Base-by-base conservation (phyloP, 1,140 invertebrate species). In the Caenorhabditis brenneri region DNA sequence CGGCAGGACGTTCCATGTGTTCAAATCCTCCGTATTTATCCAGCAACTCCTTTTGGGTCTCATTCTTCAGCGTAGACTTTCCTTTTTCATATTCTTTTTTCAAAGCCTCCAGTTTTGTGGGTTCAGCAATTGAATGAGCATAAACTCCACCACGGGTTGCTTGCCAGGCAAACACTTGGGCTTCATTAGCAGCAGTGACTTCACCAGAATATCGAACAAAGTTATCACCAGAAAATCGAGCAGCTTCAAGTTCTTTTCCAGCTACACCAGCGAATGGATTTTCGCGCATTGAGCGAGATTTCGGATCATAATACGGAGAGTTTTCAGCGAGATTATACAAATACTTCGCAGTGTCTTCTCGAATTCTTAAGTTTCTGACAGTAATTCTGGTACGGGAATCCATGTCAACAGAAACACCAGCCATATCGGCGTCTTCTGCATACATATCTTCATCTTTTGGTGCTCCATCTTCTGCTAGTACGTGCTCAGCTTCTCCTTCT, bases 151-250 rank as follows among this genome's bases (percentile, higher is more conserved):
- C 81, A 55, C 88, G 84, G 89, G 95, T 94, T 0, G 97, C 97
- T 89, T 99, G 95, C 97, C 98, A 99, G 0, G 97, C 97, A 93
- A 99, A 99, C 86, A 98, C 92, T 92, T 99, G 97, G 24, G 96
- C 95, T 27, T 94, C 94, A 4, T 96, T 95, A 91, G 99, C 96
- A 80, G 94, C 93, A 49, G 93, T 93, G 0, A 97, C 98, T 91
- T 99, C 97, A 15, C 97, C 97, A 51, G 95, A 94, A 88, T 95
- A 96, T 42, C 97, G 93, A 0, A 95, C 94, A 93, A 97, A 97
- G 91, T 99, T 99, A 91, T 99, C 98, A 22, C 98, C 98, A 46
- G 94, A 93, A 92, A 96, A 99, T 87, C 96, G 95, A 3, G 94
- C 93, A 82, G 94, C 95, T 69, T 90, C 88, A 10, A 78, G 27